Conservation (phyloP, 1,140 invertebrate species). For the Euborellia annulipes region DNA sequence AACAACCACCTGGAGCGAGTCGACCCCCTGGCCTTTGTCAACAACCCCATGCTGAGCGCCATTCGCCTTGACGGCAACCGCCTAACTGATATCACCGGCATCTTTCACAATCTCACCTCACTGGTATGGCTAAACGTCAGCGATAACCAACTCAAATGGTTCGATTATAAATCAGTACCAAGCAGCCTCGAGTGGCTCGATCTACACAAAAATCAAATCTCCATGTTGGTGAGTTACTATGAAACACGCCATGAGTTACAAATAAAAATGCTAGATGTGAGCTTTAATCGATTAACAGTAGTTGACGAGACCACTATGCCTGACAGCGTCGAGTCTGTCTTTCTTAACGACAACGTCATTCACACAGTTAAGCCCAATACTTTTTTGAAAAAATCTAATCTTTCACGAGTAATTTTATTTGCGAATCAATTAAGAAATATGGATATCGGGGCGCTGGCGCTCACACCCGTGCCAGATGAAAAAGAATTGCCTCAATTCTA, state of each 20-base stretch:
- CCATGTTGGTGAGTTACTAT: conserved; percentile 53
- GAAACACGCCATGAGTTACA: conserved; percentile 38
- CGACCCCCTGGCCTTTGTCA: conserved; percentile 44
- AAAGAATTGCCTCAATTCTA: conserved; percentile 56
- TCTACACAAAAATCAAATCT: conserved; percentile 47
- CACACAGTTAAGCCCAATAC: conserved; percentile 49
- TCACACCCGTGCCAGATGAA: conserved; percentile 45
- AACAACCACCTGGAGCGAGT: conserved; percentile 47
- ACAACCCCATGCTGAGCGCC: conserved; percentile 43
- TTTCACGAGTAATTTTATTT: conserved; percentile 57
- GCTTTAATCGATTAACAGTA: conserved; percentile 51
- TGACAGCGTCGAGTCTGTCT: conserved; percentile 52
- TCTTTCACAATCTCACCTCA: conserved; percentile 43
- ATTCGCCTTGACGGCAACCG: conserved; percentile 50
- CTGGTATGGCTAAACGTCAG: conserved; percentile 56
- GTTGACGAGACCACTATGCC: conserved; percentile 51
- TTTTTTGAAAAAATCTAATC: conserved; percentile 48
- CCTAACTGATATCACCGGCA: conserved; percentile 44
- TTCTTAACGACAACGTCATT: conserved; percentile 61
- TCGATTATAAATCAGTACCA: conserved; percentile 49
- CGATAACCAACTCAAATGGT: conserved; percentile 45
- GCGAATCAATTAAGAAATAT: conserved; percentile 56
- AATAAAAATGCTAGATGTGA: conserved; percentile 58
- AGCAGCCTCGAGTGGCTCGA: conserved; percentile 51
- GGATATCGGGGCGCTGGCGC: conserved; percentile 49